A percentile compares a stretch with the other conserved stretches of the same genome.
These are phyloP conservation scores for Rhyacophila evoluta DNA, from an alignment of 2,888 invertebrate species.

Conservation along the genomic window DNA sequence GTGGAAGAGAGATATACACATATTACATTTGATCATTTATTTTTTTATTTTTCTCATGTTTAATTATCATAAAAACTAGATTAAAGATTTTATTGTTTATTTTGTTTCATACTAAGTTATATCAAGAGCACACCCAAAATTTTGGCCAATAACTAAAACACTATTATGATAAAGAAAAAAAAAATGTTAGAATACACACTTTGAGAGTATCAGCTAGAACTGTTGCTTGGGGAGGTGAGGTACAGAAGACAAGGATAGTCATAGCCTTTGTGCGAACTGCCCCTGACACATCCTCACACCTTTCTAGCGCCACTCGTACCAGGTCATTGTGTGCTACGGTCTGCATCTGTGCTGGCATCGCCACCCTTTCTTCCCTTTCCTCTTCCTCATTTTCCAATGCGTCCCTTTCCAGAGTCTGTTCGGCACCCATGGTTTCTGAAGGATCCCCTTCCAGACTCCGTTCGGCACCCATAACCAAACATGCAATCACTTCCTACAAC, in stretches of 20 bases:
- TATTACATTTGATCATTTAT: too few species aligned
- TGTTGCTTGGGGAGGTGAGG: constrained; percentile 56
- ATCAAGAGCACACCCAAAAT: too few species aligned
- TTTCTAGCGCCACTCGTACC: constrained; percentile 67
- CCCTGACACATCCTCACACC: constrained; percentile 70
- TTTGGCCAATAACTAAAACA: too few species aligned
- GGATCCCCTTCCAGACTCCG: too few species aligned
- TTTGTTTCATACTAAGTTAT: too few species aligned
- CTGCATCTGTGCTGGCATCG: constrained; percentile 55
- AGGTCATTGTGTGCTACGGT: constrained; percentile 61
- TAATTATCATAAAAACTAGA: too few species aligned
- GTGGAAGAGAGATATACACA: too few species aligned
- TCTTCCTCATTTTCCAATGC: not conserved
- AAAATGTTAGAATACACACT: not conserved
- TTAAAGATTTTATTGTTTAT: too few species aligned
- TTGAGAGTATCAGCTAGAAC: not conserved
- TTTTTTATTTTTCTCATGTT: too few species aligned
- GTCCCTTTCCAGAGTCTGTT: too few species aligned
- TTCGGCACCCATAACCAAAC: constrained; percentile 38
- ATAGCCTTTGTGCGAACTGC: constrained; percentile 75
- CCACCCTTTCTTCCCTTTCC: not conserved
- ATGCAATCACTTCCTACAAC: constrained; percentile 43
- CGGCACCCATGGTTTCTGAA: constrained; percentile 40
- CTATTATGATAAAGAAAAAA: too few species aligned
- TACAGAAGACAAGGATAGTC: constrained; percentile 68